A percentile compares a stretch with the other conserved stretches of the same genome.
Conservation (phyloP, 2,797 vertebrate genomes). For the Malacoctenus gilli region DNA sequence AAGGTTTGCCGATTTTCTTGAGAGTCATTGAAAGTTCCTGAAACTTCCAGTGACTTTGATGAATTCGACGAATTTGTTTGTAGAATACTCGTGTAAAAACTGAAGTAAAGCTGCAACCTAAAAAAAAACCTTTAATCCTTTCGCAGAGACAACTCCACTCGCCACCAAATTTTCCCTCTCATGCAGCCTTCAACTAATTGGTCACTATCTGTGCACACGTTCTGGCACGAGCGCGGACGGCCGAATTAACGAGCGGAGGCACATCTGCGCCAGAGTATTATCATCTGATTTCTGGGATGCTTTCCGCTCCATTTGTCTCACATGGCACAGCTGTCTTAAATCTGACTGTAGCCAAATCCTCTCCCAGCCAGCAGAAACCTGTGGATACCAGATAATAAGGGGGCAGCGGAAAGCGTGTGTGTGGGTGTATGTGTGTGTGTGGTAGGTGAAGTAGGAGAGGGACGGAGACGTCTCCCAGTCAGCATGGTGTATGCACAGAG, state of each 20-base stretch:
- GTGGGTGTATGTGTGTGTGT: not conserved
- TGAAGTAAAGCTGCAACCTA: no score
- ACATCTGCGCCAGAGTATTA: conserved; percentile 51
- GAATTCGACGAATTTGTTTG: no score
- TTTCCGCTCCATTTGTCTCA: conserved; percentile 62
- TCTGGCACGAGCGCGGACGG: conserved; percentile 31
- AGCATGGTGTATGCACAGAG: conserved; percentile 28
- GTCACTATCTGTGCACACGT: conserved; percentile 20
- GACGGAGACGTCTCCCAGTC: conserved; percentile 34
- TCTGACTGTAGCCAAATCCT: conserved; percentile 58
- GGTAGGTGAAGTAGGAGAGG: conserved; percentile 27
- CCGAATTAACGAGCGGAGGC: conserved; percentile 42
- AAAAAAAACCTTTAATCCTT: no score
- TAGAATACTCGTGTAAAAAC: no score
- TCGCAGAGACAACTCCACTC: no score
- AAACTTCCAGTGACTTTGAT: not conserved
- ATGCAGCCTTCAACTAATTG: conserved; percentile 22
- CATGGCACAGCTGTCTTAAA: conserved; percentile 61
- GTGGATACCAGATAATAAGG: conserved; percentile 32
- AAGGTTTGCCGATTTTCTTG: not conserved
- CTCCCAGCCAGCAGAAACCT: conserved; percentile 37
- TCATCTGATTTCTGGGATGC: conserved; percentile 54
- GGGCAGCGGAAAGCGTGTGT: not conserved
- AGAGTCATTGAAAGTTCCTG: not conserved
- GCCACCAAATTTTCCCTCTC: not conserved